These are phyloP conservation scores for Mayetiola destructor DNA, from an alignment of 2,888 invertebrate species.

Conservation along the genomic window DNA sequence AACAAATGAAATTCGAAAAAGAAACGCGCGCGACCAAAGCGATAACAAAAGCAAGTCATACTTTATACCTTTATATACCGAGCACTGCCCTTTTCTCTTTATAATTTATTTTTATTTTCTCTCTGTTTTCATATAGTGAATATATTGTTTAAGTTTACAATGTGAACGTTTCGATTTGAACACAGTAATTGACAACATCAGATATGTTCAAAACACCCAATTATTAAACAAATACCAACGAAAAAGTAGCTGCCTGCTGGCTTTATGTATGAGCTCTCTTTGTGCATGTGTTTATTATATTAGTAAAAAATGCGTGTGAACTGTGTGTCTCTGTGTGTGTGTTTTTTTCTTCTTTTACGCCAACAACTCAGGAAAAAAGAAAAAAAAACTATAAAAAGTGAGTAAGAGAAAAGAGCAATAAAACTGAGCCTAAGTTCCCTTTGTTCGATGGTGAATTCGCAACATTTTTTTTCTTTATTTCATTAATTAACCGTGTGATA, in stretches of 20 bases:
- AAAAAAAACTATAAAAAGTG: no score
- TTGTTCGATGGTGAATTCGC: no score
- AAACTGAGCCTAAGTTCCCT: no score
- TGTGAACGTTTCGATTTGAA: background rate
- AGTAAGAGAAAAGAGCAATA: no score
- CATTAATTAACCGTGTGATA: no score
- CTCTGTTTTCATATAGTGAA: no score
- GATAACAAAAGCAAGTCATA: background rate
- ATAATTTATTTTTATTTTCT: background rate
- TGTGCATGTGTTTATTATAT: background rate
- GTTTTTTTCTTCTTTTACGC: background rate
- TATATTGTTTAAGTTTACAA: no score
- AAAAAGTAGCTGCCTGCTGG: background rate
- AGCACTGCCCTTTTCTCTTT: background rate
- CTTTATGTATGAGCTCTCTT: background rate
- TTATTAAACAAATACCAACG: background rate
- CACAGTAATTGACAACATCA: conserved; percentile 7
- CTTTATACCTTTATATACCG: background rate
- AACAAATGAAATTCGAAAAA: background rate
- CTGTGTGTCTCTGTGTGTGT: background rate
- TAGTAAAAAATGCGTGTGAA: background rate
- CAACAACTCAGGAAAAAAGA: background rate
- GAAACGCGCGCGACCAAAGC: background rate
- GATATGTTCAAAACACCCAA: conserved; percentile 8
- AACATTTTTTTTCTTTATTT: no score